These are phyloP conservation scores for Zaprionus vittiger DNA, from an alignment of 1,140 invertebrate species.

Conservation along the genomic window DNA sequence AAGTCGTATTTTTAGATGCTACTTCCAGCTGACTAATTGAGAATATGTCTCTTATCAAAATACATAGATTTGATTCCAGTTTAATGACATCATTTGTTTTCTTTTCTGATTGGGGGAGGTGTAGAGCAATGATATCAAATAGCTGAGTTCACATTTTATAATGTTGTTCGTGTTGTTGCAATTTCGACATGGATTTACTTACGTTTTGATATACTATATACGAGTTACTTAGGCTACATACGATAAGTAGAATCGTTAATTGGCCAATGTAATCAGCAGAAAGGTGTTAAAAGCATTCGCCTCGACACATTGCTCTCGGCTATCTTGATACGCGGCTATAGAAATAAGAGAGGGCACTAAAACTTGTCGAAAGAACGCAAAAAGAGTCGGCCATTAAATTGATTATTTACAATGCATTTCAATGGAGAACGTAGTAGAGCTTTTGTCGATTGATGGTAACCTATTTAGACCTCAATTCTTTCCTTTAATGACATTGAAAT, in stretches of 20 bases:
- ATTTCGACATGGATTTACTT: not conserved
- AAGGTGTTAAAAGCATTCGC: slow-evolving; percentile 37
- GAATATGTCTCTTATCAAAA: not conserved
- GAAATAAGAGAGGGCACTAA: slow-evolving; percentile 26
- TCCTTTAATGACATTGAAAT: not conserved
- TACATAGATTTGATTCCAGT: not conserved
- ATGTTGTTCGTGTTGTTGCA: not conserved
- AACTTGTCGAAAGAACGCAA: slow-evolving; percentile 2
- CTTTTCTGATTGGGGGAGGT: not conserved
- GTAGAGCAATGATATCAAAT: not conserved
- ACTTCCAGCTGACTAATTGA: not conserved
- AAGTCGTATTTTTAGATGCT: not conserved
- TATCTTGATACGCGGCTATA: slow-evolving; percentile 9
- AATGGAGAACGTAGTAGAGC: slow-evolving; percentile 12
- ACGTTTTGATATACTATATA: slow-evolving; percentile 1
- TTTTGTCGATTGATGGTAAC: not conserved
- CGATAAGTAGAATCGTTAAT: slow-evolving; percentile 29
- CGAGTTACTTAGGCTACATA: slow-evolving; percentile 10
- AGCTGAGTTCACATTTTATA: not conserved
- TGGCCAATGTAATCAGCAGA: slow-evolving; percentile 39
- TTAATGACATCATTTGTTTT: slow-evolving; percentile 4
- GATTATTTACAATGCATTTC: slow-evolving; percentile 31
- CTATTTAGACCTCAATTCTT: not conserved
- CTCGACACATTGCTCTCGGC: slow-evolving; percentile 8
- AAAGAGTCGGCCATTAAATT: slow-evolving; percentile 26